Percentiles rank a stretch among this genome's conserved stretches.
phyloP scores from a whole-genome alignment of 2,888 invertebrate genomes.

The Catonia carolina region DNA sequence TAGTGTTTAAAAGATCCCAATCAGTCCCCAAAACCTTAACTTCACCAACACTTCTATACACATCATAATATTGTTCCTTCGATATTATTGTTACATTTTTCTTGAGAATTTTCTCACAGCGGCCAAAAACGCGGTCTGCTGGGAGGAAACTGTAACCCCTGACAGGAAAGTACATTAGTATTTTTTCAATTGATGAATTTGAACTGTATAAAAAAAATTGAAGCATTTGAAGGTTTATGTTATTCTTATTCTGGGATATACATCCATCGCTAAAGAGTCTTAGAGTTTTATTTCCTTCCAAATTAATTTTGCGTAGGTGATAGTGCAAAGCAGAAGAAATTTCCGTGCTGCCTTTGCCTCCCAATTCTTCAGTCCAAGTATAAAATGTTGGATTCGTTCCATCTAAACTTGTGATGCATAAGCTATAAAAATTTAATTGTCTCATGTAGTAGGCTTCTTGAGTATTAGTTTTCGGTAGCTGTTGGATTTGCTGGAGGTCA shows the following conservation, averaged over 20 bases:
- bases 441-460: conserved; percentile 8
- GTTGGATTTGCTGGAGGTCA: conserved; percentile 3
- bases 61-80: no score
- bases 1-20: not conserved
- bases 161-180: not conserved
- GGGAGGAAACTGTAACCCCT: no score
- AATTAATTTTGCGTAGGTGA: not conserved
- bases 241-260: conserved; percentile 5
- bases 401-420: conserved; percentile 1
- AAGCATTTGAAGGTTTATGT: conserved; percentile 5
- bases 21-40: conserved; percentile 1
- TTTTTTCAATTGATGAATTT: conserved; percentile 1
- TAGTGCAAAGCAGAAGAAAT: conserved; percentile 3
- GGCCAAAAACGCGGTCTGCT: no score
- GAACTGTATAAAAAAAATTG: not conserved
- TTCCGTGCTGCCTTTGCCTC: conserved; percentile 4
- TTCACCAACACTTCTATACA: no score
- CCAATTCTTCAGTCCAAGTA: conserved; percentile 1
- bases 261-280: not conserved
- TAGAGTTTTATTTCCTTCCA: not conserved
- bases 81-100: not conserved
- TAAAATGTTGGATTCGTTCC: conserved; percentile 4
- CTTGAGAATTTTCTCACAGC: not conserved
- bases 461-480: conserved; percentile 7
- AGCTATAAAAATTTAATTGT: conserved; percentile 3